These are phyloP conservation scores for Neotoma lepida DNA, from an alignment of 2,113 vertebrate species.

Conservation along the genomic window DNA sequence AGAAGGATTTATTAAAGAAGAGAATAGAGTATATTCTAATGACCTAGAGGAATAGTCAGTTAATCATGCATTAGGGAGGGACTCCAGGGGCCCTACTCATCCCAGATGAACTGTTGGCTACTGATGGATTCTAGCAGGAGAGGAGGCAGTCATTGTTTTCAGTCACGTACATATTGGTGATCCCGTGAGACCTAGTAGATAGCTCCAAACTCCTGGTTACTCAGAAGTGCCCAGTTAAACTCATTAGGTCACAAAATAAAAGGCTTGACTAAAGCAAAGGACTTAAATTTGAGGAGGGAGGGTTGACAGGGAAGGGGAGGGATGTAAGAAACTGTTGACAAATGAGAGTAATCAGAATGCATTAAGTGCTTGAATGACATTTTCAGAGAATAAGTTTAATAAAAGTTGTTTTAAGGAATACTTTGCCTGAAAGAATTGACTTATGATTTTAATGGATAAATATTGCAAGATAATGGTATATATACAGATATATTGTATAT, in stretches of 20 bases:
- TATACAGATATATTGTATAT: too few species aligned
- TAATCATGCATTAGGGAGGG: background rate
- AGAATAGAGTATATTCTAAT: background rate
- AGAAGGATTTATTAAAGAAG: background rate
- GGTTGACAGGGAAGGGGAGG: background rate
- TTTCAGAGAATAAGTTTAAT: background rate
- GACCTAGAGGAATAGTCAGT: background rate
- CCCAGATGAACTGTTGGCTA: background rate
- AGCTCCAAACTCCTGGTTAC: background rate
- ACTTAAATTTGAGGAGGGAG: too few species aligned
- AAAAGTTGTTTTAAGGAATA: background rate
- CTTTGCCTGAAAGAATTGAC: background rate
- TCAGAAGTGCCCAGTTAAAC: background rate
- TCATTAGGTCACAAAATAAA: background rate
- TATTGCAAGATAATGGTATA: background rate
- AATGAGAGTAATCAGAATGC: background rate
- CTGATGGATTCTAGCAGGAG: background rate
- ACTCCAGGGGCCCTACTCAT: background rate
- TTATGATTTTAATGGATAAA: background rate
- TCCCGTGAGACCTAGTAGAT: background rate
- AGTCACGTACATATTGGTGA: background rate
- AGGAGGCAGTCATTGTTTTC: background rate
- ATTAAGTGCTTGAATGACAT: background rate
- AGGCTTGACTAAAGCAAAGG: background rate
- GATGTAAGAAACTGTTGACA: too few species aligned